phyloP scores from a whole-genome alignment of 2,797 vertebrate species.

The Arctocebus calabarensis region DNA sequence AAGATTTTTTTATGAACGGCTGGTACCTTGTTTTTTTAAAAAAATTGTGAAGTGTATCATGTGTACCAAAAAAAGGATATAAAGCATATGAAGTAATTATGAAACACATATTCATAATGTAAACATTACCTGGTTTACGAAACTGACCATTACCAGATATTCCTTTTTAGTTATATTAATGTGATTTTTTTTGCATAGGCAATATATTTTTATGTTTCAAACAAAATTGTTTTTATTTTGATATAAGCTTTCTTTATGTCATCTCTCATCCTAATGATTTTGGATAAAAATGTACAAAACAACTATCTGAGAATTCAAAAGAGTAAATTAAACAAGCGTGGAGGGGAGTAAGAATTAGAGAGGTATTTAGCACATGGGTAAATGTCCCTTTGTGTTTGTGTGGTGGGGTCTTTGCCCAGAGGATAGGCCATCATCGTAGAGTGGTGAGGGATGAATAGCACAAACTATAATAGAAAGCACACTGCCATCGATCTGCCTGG shows the following conservation, averaged over 20 bases:
- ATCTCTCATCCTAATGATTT: not conserved
- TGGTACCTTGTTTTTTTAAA: not conserved
- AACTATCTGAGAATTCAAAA: not conserved
- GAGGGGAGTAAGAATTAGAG: not conserved
- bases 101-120: not conserved
- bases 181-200: not conserved
- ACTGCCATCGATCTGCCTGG: not conserved
- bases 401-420: not conserved
- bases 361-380: not conserved
- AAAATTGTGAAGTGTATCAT: not conserved
- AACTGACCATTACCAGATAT: not conserved
- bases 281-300: not conserved
- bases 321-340: not conserved
- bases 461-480: not conserved
- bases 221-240: not conserved
- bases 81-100: not conserved
- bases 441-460: not conserved
- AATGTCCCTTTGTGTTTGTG: not conserved
- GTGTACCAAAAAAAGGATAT: not conserved
- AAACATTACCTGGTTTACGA: not conserved
- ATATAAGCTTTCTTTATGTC: not conserved
- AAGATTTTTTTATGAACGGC: not conserved
- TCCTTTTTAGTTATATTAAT: constrained; percentile 12
- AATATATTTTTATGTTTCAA: constrained; percentile 48
- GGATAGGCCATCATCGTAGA: not conserved